Evolutionary conservation across 2,888 invertebrate species (phyloP).

Genomic region (Rhyacophila evoluta): DNA sequence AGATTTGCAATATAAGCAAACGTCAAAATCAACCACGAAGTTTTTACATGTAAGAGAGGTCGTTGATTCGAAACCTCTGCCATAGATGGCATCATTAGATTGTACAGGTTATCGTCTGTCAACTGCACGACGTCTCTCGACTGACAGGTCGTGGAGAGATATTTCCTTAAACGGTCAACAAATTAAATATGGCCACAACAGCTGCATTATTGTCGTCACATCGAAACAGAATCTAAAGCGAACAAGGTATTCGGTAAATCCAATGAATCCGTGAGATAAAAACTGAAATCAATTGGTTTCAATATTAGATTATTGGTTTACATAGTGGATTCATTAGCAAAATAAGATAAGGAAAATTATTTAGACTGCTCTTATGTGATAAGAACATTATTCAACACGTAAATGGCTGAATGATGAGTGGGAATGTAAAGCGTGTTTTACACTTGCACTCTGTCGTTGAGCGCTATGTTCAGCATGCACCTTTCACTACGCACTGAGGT

Average conservation of each 20-base stretch:
- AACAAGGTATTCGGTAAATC: neutral
- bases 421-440: too few species aligned
- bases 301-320: too few species aligned
- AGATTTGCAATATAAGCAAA: neutral
- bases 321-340: too few species aligned
- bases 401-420: too few species aligned
- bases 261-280: neutral
- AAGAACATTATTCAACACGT: too few species aligned
- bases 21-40: neutral
- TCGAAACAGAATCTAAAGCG: neutral
- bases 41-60: neutral
- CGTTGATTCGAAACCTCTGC: neutral
- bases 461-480: too few species aligned
- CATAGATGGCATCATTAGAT: constrained; percentile 16
- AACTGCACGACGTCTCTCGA: neutral
- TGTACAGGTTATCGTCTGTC: constrained; percentile 9
- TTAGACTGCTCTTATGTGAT: too few species aligned
- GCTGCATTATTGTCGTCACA: neutral
- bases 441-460: too few species aligned
- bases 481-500: too few species aligned
- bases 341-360: too few species aligned
- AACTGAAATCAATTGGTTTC: neutral
- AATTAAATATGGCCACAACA: neutral
- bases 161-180: constrained; percentile 15
- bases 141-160: neutral